phyloP scores from a whole-genome alignment of 2,888 invertebrate genomes.

The Electrophaes corylata region DNA sequence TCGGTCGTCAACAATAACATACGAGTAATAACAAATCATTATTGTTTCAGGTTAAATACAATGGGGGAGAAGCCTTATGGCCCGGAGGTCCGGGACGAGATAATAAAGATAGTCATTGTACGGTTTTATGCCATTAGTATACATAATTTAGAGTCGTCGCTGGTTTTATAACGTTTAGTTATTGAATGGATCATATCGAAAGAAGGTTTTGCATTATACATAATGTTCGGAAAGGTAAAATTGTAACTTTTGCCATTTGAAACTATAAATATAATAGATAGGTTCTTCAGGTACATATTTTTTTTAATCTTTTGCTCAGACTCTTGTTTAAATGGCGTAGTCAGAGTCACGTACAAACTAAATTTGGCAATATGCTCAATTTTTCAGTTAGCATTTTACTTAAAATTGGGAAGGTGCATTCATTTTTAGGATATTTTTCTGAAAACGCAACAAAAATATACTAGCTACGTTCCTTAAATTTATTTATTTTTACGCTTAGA shows the following conservation, averaged over 20 bases:
- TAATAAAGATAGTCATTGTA: slow-evolving; percentile 57
- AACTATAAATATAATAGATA: neutral
- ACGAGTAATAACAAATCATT: too few relatives aligned
- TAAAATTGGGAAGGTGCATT: neutral
- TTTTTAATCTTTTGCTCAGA: neutral
- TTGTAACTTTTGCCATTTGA: neutral
- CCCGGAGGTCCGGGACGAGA: slow-evolving; percentile 42
- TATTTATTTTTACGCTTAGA: neutral
- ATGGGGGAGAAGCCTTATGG: slow-evolving; percentile 22
- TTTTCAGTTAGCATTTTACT: neutral
- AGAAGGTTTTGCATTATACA: neutral
- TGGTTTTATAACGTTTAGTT: slow-evolving; percentile 6
- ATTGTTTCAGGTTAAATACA: slow-evolving; percentile 49
- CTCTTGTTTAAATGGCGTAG: neutral
- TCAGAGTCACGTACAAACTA: neutral
- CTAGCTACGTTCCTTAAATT: neutral
- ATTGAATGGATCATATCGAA: slow-evolving; percentile 5
- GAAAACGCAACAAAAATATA: neutral
- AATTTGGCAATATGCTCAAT: neutral
- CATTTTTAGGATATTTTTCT: too few relatives aligned
- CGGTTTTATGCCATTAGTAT: slow-evolving; percentile 64
- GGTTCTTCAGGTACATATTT: neutral
- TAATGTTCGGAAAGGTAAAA: slow-evolving; percentile 2
- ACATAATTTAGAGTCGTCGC: slow-evolving; percentile 50
- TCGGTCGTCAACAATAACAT: too few relatives aligned